Conservation (phyloP, 2,888 invertebrate species). For the Fragum sueziense region DNA sequence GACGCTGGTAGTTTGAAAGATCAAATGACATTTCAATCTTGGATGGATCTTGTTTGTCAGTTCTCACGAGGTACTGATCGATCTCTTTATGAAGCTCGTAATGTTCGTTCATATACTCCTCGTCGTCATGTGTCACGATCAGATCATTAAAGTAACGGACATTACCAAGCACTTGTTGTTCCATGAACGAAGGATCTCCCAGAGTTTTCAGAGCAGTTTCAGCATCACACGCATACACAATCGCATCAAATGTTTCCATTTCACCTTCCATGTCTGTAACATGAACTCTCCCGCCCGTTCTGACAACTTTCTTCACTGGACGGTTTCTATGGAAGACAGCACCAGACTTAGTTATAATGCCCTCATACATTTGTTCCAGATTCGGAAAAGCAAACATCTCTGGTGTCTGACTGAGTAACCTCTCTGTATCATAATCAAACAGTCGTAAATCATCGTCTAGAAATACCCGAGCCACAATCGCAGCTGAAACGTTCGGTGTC, state of each 20-base stretch:
- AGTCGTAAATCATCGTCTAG: conserved; percentile 72
- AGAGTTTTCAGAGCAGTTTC: conserved; percentile 69
- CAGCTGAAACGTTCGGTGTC: conserved; percentile 73
- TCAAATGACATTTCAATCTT: conserved; percentile 78
- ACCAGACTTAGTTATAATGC: conserved; percentile 62
- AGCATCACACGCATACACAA: conserved; percentile 75
- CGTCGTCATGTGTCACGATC: conserved; percentile 73
- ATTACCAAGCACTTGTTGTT: conserved; percentile 70
- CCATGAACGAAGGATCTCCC: conserved; percentile 67
- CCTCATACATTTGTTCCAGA: conserved; percentile 71
- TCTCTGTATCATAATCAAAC: conserved; percentile 72
- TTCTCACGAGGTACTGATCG: conserved; percentile 73
- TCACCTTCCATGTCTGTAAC: conserved; percentile 62
- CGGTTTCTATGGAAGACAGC: conserved; percentile 60
- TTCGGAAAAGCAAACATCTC: conserved; percentile 77
- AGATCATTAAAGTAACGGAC: conserved; percentile 73
- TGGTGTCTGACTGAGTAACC: conserved; percentile 70
- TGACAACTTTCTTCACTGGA: conserved; percentile 56
- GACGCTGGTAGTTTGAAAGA: conserved; percentile 73
- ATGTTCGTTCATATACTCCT: conserved; percentile 71
- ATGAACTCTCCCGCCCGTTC: conserved; percentile 59
- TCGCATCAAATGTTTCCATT: conserved; percentile 68
- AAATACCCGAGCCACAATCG: conserved; percentile 74
- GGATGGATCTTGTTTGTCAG: conserved; percentile 65
- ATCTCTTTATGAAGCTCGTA: conserved; percentile 71